Base-by-base conservation (phyloP, 2,888 invertebrate species). In the Leptarthrus brevirostris region DNA sequence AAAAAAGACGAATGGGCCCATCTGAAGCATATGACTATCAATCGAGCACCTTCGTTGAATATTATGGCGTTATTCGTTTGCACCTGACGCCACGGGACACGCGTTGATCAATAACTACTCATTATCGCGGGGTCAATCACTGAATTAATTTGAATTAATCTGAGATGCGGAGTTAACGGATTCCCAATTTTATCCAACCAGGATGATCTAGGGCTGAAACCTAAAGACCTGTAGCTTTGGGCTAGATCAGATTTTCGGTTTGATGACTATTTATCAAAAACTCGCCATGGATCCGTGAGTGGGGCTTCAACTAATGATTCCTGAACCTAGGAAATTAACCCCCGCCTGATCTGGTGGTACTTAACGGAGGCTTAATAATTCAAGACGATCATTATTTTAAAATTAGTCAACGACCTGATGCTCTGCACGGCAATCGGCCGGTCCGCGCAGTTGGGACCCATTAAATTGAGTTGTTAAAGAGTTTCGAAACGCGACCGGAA, bases 101-200 rank as follows among this genome's bases (percentile, higher is more conserved):
- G 47, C 26, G 44, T 44, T 72, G 56, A 72, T 72, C 72, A 40
- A 72, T 72, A 72, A 56, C 56, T 26, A 40, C 47, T 72, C 72
- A 72, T 72, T 72, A 56, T 58, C 54, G 30, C 56, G 56, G 36
- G 72, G 72, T 72, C 56, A 58, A 26, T 56, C 56, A 72, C 72
- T 58, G 72, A 72, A 72, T 72, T 72, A 72, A 72, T 72, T 72
- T 26, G 72, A 72, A 56, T 58, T 72, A 72, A 72, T 72, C 40
- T 10, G 22, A n/a, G 30, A 30, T 26, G 34, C 34, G 30, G 20
- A 69, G 34, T 20, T 69, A 69, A 69, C 69, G 69, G 69, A 30
- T 47, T 58, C 44, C 16, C 69, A 52, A 34, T 52, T 34, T 69
- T 34, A 18, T 69, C 24, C 52, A 34, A 26, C 16, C 47, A 64